A percentile compares a stretch with the other conserved stretches of the same genome.
phyloP scores from a whole-genome alignment of 2,113 vertebrate genomes.

The Cryptomyrus ogoouensis region DNA sequence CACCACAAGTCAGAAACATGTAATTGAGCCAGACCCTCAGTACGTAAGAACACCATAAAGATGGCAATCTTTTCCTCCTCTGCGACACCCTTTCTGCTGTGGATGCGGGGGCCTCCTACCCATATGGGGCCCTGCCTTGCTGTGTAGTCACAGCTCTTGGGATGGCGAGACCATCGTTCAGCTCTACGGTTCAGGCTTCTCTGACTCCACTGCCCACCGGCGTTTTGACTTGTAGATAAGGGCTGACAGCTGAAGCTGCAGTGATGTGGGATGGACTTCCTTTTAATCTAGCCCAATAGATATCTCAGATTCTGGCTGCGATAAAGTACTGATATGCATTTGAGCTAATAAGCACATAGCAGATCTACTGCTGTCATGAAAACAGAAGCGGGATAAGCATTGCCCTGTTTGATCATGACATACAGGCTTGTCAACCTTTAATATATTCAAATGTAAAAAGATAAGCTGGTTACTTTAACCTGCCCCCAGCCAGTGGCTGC shows the following conservation, averaged over 20 bases:
- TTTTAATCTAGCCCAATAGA: conserved; percentile 33
- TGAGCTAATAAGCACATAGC: neutral
- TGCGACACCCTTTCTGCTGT: neutral
- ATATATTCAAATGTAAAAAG: neutral
- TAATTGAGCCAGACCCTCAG: neutral
- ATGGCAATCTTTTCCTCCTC: neutral
- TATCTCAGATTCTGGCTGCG: conserved; percentile 27
- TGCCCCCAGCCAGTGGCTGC: neutral
- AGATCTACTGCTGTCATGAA: conserved; percentile 4
- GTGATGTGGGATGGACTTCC: conserved; percentile 51
- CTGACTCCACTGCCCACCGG: conserved; percentile 62
- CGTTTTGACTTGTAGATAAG: conserved; percentile 52
- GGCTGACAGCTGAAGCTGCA: conserved; percentile 60
- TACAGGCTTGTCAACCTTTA: neutral
- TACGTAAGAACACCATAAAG: neutral
- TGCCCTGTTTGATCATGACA: conserved; percentile 11
- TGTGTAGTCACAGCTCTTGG: neutral
- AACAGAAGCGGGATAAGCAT: neutral
- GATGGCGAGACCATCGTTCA: conserved; percentile 14
- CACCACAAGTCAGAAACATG: neutral
- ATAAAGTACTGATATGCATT: conserved; percentile 12
- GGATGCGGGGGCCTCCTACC: neutral
- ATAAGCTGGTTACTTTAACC: neutral
- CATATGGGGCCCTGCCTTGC: neutral
- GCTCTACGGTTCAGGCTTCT: conserved; percentile 27